Evolutionary conservation across 1,140 invertebrate genomes (phyloP).

Genomic region (Cataglyphis hispanica): DNA sequence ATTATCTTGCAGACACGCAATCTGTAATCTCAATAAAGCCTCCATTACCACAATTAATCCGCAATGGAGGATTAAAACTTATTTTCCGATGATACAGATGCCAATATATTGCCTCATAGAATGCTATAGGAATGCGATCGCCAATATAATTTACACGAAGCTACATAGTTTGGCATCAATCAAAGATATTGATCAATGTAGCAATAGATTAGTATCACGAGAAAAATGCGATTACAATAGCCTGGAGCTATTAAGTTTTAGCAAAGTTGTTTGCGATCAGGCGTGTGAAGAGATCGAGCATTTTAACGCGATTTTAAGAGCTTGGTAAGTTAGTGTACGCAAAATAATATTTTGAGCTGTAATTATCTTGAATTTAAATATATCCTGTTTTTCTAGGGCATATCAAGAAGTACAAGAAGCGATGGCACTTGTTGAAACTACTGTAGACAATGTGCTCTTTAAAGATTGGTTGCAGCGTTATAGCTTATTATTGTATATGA

Average conservation of each 20-base stretch:
- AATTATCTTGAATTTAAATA: constrained; percentile 10
- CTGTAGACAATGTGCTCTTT: constrained; percentile 74
- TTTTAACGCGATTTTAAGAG: constrained; percentile 73
- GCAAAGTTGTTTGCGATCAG: constrained; percentile 60
- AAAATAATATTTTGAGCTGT: not conserved
- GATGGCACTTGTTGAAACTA: constrained; percentile 73
- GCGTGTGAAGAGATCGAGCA: constrained; percentile 70
- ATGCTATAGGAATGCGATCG: constrained; percentile 73
- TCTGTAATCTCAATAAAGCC: constrained; percentile 75
- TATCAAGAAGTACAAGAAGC: constrained; percentile 76
- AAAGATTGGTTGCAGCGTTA: constrained; percentile 80
- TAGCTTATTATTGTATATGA: constrained; percentile 75
- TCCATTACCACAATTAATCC: constrained; percentile 50
- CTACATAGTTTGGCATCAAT: constrained; percentile 39
- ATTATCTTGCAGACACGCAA: constrained; percentile 72
- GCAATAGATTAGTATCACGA: constrained; percentile 21
- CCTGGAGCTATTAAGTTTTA: constrained; percentile 74
- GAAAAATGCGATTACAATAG: constrained; percentile 64
- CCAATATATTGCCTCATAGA: constrained; percentile 79
- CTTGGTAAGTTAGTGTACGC: constrained; percentile 73
- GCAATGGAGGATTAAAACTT: constrained; percentile 45
- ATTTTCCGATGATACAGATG: constrained; percentile 75
- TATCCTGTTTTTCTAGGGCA: constrained; percentile 69
- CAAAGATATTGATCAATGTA: constrained; percentile 31
- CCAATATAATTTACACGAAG: constrained; percentile 67